Evolutionary conservation across 2,113 vertebrate genomes (phyloP), one percentile per base, ranked within the genome.

Genomic region (Oreotrochilus melanogaster): DNA sequence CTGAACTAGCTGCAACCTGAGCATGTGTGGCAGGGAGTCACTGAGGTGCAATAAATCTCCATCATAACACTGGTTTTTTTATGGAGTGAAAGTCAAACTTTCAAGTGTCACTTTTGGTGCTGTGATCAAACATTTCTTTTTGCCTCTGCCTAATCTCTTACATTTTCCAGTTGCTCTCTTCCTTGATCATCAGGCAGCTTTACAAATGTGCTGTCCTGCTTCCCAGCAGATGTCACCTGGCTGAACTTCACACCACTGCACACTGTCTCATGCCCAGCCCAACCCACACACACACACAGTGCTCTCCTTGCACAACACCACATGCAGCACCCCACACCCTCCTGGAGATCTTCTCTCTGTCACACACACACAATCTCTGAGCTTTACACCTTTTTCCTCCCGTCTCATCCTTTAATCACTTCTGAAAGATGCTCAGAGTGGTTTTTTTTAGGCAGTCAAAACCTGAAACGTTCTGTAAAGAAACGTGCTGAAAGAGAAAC

Each of bases 391-490:
- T 91, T 87, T 65, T 73, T 81, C 80, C 80, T 94, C 80, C 56
- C 74, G 45, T n/a, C 60, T 84, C 85, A 85, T 88, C 88, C 24
- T 79, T 85, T 25, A 94, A 78, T 94, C 85, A 57, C 75, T 86
- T n/a, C 21, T 91, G 15, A 17, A 69, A 74, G 88, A 93, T 56
- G 64, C 92, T 78, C 85, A 35, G 43, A 27, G 65, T 18, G 72
- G 86, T 42, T 83, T 25, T 70, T 78, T 91, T 27, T 7, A 72
- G 88, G n/a, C 8, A 8, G 60, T 69, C 0, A 6, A 42, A 84
- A 81, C 39, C 80, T 14, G 73, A 85, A 76, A 62, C n/a, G 0
- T 35, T 89, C 31, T 8, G 76, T 48, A 14, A 31, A 67, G 73
- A 48, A 85, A 51, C 4, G 0, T 67, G 33, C 62, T 88, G 69